These are phyloP conservation scores for Oscheius onirici DNA, from an alignment of 2,888 invertebrate species.

Conservation along the genomic window DNA sequence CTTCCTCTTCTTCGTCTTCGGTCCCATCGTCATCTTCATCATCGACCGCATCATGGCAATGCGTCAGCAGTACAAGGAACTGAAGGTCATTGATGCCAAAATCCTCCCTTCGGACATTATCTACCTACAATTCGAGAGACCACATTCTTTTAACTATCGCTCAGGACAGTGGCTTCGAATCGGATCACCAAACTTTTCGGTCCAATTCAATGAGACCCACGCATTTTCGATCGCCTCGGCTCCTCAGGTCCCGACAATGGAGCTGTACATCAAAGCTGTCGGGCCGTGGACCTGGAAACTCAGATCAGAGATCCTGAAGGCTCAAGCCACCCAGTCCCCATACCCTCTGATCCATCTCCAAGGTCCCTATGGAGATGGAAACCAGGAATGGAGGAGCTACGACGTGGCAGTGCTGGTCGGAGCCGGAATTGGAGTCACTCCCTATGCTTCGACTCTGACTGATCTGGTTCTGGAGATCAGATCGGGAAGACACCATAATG, in stretches of 20 bases:
- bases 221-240: conserved; percentile 94
- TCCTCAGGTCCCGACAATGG: conserved; percentile 91
- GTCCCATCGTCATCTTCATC: conserved; percentile 87
- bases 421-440: conserved; percentile 95
- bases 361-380: conserved; percentile 95
- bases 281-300: conserved; percentile 94
- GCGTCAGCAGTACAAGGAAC: conserved; percentile 73
- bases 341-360: conserved; percentile 78
- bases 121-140: conserved; percentile 88
- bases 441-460: conserved; percentile 94
- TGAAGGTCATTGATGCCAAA: conserved; percentile 92
- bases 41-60: conserved; percentile 84
- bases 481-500: conserved; percentile 89
- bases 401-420: conserved; percentile 94
- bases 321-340: conserved; percentile 50
- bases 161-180: conserved; percentile 79
- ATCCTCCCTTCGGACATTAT: conserved; percentile 82
- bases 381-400: conserved; percentile 87
- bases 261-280: conserved; percentile 86
- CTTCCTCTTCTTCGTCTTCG: conserved; percentile 93
- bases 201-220: conserved; percentile 86
- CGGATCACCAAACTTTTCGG: conserved; percentile 88
- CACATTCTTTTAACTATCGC: conserved; percentile 88
- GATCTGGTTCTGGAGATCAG: conserved; percentile 85
- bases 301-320: conserved; percentile 77